Conservation (phyloP, 2,113 vertebrate species). For the Neopipo cinnamomea region DNA sequence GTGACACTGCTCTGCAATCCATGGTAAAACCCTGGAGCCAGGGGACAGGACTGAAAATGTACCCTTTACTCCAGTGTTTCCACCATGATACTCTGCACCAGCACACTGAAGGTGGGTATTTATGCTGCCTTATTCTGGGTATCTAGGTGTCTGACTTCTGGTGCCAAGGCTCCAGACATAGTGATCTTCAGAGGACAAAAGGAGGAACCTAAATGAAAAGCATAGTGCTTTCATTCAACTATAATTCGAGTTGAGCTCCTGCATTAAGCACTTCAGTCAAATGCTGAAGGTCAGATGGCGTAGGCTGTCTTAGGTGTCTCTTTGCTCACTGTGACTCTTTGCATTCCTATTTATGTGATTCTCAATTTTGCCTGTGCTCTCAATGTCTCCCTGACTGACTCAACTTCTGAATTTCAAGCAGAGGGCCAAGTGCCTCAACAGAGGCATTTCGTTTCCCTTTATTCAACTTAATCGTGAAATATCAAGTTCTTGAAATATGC, state of each 20-base stretch:
- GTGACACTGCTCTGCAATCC: background rate
- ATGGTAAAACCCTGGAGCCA: background rate
- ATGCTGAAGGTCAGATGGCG: background rate
- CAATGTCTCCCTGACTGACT: background rate
- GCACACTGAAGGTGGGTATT: background rate
- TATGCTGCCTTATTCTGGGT: background rate
- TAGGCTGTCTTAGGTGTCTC: background rate
- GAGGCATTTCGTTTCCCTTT: background rate
- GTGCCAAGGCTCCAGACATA: background rate
- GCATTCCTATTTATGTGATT: fast-evolving
- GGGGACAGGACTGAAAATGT: background rate
- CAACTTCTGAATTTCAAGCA: background rate
- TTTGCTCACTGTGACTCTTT: background rate
- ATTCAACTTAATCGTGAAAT: background rate
- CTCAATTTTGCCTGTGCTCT: background rate
- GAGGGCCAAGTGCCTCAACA: background rate
- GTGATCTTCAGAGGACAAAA: background rate
- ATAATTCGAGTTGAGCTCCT: background rate
- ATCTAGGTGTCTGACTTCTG: background rate
- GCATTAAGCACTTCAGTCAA: background rate
- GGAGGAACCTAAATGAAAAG: background rate
- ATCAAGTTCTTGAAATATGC: background rate
- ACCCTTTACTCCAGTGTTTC: background rate
- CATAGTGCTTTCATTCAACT: fast-evolving
- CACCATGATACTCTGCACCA: background rate